phyloP scores from a whole-genome alignment of 2,888 invertebrate genomes.

The Laothoe populi region DNA sequence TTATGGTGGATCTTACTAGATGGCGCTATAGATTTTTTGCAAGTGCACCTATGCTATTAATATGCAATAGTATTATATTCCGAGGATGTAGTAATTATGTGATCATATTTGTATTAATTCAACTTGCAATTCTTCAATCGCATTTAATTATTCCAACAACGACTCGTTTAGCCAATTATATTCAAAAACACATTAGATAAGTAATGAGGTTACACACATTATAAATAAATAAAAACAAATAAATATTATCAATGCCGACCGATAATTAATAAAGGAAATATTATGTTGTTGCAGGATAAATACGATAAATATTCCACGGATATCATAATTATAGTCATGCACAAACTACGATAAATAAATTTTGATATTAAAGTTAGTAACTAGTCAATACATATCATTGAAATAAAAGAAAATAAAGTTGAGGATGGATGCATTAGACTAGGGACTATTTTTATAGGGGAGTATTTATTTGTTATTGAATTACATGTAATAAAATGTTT shows the following conservation, averaged over 20 bases:
- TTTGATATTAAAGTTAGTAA: too few relatives aligned
- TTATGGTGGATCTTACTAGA: neutral
- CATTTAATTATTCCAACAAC: neutral
- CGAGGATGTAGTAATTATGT: too few relatives aligned
- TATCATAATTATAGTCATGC: neutral
- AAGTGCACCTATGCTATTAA: neutral
- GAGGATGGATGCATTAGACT: too few relatives aligned
- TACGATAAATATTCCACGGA: constrained; percentile 8
- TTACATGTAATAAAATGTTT: too few relatives aligned
- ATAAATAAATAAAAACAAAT: constrained; percentile 3
- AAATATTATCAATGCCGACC: neutral
- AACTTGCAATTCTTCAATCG: neutral
- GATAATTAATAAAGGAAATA: constrained; percentile 9
- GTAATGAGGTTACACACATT: constrained; percentile 20
- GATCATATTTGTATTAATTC: too few relatives aligned
- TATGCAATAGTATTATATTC: too few relatives aligned
- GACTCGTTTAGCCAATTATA: neutral
- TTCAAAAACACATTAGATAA: neutral
- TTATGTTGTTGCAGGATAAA: neutral
- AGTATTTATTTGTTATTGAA: too few relatives aligned
- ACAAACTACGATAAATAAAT: neutral
- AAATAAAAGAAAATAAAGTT: too few relatives aligned
- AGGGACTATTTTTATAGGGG: too few relatives aligned
- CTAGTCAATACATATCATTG: too few relatives aligned
- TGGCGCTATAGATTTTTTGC: too few relatives aligned